Evolutionary conservation across 1,140 invertebrate species (phyloP).

Genomic region (Arion vulgaris): DNA sequence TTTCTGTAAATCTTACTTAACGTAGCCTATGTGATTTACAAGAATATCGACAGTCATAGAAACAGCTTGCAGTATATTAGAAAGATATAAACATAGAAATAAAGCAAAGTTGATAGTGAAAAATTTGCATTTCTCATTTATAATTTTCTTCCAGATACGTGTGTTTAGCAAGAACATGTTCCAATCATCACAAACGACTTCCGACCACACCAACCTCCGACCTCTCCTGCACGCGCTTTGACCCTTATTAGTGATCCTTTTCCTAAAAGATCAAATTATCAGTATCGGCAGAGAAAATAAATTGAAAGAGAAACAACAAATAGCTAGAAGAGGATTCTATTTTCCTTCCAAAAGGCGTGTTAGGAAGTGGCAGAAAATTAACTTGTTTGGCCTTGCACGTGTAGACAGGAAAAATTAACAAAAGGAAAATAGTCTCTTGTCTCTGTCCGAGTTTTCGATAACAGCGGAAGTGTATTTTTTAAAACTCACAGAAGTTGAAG

Average conservation of each 20-base stretch:
- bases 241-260: conserved; percentile 1
- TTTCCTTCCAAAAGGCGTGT: neutral
- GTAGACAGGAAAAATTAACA: neutral
- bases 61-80: too few species aligned
- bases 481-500: neutral
- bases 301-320: neutral
- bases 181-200: neutral
- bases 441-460: neutral
- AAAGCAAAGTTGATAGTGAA: too few species aligned
- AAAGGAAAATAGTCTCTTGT: neutral
- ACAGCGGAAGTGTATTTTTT: neutral
- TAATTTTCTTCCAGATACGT: neutral
- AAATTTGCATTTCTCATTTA: neutral
- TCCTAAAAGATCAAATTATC: conserved; percentile 10
- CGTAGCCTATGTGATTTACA: too few species aligned
- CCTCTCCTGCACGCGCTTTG: conserved; percentile 10
- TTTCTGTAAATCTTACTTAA: too few species aligned
- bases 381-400: conserved; percentile 4
- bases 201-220: neutral
- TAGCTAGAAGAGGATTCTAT: neutral
- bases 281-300: neutral
- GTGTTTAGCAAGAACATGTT: neutral
- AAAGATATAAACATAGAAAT: too few species aligned
- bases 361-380: conserved; percentile 3
- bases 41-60: too few species aligned